Evolutionary conservation across 23 tunicate species (phyloP), one percentile per base, ranked within the genome.

Genomic region (Ascidia mentula): DNA sequence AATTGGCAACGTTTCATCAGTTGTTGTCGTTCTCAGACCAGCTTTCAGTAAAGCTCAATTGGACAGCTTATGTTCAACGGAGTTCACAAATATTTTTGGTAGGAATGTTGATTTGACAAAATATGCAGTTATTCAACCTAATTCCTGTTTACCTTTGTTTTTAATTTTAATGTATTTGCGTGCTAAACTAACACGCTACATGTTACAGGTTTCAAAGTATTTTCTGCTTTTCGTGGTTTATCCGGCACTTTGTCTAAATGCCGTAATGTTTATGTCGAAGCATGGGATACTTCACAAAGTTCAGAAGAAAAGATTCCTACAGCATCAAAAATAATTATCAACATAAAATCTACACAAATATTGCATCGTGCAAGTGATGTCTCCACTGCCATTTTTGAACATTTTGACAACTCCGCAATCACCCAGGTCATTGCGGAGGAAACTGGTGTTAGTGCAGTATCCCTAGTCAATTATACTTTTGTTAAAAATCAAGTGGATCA

Each of bases 21-120:
- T 28, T 32, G 34, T 45, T 20, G 46, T 82, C 0, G n/a, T n/a
- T 36, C 24, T 82, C 12, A 33, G 74, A 0, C 87, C 87, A 35
- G 87, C 87, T 20, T 31, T 82, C 0, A 82, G 87, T 59, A 22
- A 74, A 0, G 31, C 22, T 9, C 87, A 82, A 59, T 32, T 82
- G 32, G 73, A 82, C 31, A 33, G 22, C 59, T 6, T 82, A 6
- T 82, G 87, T 59, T 46, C 36, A 20, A 12, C 74, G 37, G 20
- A 22, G 26, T 82, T 53, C 45, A 31, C n/a, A 40, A 53, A n/a
- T 0, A 59, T 82, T 32, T 82, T 82, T 24, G 78, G 85, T 82
- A 72, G 36, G 59, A n/a, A n/a, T n/a, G n/a, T n/a, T n/a, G n/a
- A n/a, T n/a, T n/a, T n/a, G n/a, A n/a, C n/a, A n/a, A n/a, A n/a